A percentile compares a stretch with the other conserved stretches of the same genome.
Conservation (phyloP, 2,113 vertebrate genomes). For the Syrmaticus mikado region DNA sequence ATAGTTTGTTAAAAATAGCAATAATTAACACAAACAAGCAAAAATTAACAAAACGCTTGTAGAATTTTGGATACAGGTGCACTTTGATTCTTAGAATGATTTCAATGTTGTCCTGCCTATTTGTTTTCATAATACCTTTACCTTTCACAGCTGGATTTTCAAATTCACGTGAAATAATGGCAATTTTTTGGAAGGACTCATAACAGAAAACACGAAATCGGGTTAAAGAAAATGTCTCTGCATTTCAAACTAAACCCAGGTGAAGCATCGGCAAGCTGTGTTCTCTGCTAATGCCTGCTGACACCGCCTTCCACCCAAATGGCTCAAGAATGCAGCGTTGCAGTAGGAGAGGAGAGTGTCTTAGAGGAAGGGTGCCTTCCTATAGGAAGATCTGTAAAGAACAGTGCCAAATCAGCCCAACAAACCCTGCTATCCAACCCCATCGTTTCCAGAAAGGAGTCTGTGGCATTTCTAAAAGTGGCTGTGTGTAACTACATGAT, state of each 20-base stretch:
- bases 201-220: conserved; percentile 44
- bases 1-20: not conserved
- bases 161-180: conserved; percentile 19
- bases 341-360: not conserved
- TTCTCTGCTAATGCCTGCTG: not conserved
- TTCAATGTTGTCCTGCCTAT: conserved; percentile 32
- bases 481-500: not conserved
- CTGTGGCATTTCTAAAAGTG: not conserved
- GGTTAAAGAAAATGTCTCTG: not conserved
- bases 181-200: conserved; percentile 35
- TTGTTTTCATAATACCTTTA: conserved; percentile 56
- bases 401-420: not conserved
- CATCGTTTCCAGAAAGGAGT: not conserved
- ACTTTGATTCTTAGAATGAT: conserved; percentile 35
- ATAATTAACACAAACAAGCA: not conserved
- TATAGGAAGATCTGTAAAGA: not conserved
- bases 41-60: not conserved
- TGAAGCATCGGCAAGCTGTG: conserved; percentile 6
- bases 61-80: not conserved
- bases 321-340: not conserved
- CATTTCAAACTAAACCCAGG: not conserved
- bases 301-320: not conserved
- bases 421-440: not conserved
- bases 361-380: not conserved
- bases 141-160: conserved; percentile 47